These are phyloP conservation scores for Acanthaster planci DNA, from an alignment of 35 echinoderm and acorn worm species.

Conservation along the genomic window DNA sequence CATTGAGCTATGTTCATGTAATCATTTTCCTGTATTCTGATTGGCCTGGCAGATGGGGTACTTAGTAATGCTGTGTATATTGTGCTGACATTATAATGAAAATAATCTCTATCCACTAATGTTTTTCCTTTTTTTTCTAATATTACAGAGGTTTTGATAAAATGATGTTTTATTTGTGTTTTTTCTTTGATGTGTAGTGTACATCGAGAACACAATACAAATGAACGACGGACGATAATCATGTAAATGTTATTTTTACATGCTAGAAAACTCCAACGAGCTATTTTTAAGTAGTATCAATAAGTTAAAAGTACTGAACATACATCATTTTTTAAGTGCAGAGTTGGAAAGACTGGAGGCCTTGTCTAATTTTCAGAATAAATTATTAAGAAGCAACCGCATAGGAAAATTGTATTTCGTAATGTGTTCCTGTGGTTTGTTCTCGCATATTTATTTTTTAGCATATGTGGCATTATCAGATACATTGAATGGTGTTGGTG, in stretches of 20 bases:
- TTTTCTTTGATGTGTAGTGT: not conserved
- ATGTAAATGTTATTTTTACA: constrained; percentile 9
- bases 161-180: not conserved
- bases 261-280: no score
- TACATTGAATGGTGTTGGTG: no score
- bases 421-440: no score
- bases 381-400: not conserved
- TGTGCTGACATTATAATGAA: not conserved
- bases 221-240: not conserved
- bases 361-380: not conserved
- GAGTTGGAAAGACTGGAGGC: not conserved
- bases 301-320: no score
- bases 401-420: not conserved
- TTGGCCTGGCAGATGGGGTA: not conserved
- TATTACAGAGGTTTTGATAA: not conserved
- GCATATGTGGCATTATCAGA: no score
- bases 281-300: no score
- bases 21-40: not conserved
- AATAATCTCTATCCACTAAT: not conserved
- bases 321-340: no score
- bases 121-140: not conserved
- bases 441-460: no score
- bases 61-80: not conserved
- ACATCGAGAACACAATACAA: not conserved
- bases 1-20: no score